phyloP scores from a whole-genome alignment of 2,113 vertebrate genomes.

The Apteryx mantelli region DNA sequence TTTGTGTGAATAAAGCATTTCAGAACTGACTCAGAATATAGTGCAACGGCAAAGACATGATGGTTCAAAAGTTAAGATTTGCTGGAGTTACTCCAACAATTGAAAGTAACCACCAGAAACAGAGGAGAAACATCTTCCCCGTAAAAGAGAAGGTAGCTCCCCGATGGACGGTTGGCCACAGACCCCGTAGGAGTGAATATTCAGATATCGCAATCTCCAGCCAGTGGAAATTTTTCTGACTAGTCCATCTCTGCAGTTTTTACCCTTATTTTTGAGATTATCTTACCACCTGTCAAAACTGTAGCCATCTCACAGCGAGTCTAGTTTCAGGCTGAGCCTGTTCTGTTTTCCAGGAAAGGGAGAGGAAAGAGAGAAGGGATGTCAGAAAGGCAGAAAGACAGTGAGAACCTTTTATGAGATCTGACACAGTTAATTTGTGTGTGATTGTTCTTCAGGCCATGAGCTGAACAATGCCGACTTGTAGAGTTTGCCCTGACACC shows the following conservation, averaged over 20 bases:
- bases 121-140: not conserved
- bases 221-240: not conserved
- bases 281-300: not conserved
- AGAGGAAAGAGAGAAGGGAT: not conserved
- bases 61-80: not conserved
- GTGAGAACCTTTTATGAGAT: not conserved
- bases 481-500: not conserved
- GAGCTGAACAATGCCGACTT: not conserved
- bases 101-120: not conserved
- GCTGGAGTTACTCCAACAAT: not conserved
- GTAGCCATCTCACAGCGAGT: not conserved
- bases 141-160: not conserved
- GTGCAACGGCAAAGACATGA: not conserved
- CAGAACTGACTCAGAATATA: not conserved
- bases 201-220: not conserved
- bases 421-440: slow-evolving; percentile 14
- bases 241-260: not conserved
- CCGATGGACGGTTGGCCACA: not conserved
- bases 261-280: not conserved
- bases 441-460: not conserved
- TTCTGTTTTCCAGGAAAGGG: not conserved
- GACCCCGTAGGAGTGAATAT: not conserved
- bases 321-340: not conserved
- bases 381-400: not conserved
- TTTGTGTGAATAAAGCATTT: not conserved